Percentiles rank a stretch among this genome's conserved stretches.
These are phyloP conservation scores for Entelurus aequoreus DNA, from an alignment of 2,113 vertebrate genomes.

Conservation along the genomic window DNA sequence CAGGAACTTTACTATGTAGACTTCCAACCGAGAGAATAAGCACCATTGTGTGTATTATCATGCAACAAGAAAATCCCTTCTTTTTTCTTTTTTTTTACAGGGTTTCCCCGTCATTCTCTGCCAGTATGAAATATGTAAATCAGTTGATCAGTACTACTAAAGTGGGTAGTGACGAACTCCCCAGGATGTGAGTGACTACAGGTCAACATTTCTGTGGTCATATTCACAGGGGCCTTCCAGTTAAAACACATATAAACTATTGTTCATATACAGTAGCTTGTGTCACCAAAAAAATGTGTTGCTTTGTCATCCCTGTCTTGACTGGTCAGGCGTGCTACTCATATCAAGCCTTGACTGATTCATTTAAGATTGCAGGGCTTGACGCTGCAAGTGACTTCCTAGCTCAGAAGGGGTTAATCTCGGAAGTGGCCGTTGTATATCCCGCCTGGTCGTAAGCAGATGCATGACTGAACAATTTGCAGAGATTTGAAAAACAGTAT, in stretches of 20 bases:
- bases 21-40: background rate
- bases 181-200: background rate
- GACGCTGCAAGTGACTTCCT: conserved; percentile 46
- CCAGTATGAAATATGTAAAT: background rate
- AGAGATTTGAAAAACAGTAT: background rate
- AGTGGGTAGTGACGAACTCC: no score
- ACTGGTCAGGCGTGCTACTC: conserved; percentile 52
- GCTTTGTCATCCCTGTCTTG: conserved; percentile 58
- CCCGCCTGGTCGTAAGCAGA: background rate
- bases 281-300: conserved; percentile 33
- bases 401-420: conserved; percentile 63
- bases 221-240: conserved; percentile 4
- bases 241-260: background rate
- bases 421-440: conserved; percentile 54
- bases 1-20: conserved; percentile 32
- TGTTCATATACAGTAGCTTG: conserved; percentile 23
- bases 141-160: background rate
- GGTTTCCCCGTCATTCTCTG: no score
- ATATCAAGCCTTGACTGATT: conserved; percentile 58
- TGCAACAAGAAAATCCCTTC: background rate
- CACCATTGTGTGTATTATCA: background rate
- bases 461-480: background rate
- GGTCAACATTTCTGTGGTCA: conserved; percentile 10
- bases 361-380: conserved; percentile 53
- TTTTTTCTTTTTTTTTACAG: no score